These are phyloP conservation scores for Latrodectus elegans DNA, from an alignment of 2,888 invertebrate genomes.

Conservation along the genomic window DNA sequence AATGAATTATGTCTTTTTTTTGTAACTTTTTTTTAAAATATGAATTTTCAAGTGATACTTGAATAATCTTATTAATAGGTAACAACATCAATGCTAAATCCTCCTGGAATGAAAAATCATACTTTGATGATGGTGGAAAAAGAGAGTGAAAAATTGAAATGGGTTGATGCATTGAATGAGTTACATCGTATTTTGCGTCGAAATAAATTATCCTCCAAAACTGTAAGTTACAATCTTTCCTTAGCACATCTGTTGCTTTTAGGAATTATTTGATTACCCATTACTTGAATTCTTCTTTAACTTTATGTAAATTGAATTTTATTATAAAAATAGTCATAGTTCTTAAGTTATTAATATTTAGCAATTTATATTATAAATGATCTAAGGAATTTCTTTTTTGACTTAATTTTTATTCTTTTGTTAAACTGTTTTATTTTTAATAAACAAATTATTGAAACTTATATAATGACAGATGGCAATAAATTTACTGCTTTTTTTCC, in stretches of 20 bases:
- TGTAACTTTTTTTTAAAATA: too few relatives aligned
- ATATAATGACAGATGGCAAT: too few relatives aligned
- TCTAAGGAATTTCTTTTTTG: too few relatives aligned
- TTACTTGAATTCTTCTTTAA: conserved; percentile 1
- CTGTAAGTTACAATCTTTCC: conserved; percentile 73
- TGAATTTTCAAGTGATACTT: too few relatives aligned
- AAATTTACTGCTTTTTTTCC: too few relatives aligned
- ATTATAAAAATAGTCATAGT: conserved; percentile 85
- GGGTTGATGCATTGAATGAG: conserved; percentile 97
- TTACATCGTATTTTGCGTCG: conserved; percentile 94
- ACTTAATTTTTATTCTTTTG: too few relatives aligned
- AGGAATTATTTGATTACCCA: too few relatives aligned
- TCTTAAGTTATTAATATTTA: conserved; percentile 75
- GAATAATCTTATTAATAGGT: conserved; percentile 79
- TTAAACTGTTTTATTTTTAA: too few relatives aligned
- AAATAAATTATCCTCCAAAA: conserved; percentile 93
- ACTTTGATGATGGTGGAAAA: conserved; percentile 97
- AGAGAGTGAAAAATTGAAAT: conserved; percentile 96
- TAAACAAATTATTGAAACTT: too few relatives aligned
- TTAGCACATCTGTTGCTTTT: not conserved
- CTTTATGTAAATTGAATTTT: conserved; percentile 71
- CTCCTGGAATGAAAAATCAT: conserved; percentile 89
- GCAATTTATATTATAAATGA: too few relatives aligned
- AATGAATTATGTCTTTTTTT: too few relatives aligned
- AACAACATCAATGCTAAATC: conserved; percentile 91